Evolutionary conservation across 2,888 invertebrate species (phyloP).

Genomic region (Drosophila yooni): DNA sequence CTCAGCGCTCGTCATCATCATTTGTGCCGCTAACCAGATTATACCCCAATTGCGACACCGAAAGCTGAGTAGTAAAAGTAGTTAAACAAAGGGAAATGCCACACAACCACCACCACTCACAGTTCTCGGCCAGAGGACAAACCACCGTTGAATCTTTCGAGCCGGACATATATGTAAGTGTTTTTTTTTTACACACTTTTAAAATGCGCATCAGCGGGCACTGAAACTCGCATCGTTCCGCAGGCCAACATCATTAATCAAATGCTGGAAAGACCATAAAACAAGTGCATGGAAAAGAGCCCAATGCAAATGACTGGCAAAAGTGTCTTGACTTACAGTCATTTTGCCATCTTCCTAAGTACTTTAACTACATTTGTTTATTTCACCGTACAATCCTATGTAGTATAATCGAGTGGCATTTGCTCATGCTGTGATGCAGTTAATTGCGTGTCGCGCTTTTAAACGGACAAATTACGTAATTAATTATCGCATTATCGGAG

Average conservation of each 20-base stretch:
- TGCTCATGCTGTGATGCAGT: conserved; percentile 31
- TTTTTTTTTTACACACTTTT: conserved; percentile 57
- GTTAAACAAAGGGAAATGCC: conserved; percentile 56
- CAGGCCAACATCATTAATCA: conserved; percentile 71
- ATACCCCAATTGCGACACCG: conserved; percentile 77
- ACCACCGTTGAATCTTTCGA: conserved; percentile 45
- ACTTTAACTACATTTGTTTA: conserved; percentile 13
- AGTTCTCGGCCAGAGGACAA: conserved; percentile 22
- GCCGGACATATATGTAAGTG: conserved; percentile 36
- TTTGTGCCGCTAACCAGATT: conserved; percentile 74
- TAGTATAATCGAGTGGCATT: conserved; percentile 42
- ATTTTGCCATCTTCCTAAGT: conserved; percentile 11
- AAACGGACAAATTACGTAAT: conserved; percentile 77
- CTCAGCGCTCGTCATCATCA: conserved; percentile 55
- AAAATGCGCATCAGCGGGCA: conserved; percentile 53
- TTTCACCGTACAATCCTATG: conserved; percentile 4
- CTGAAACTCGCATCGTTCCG: conserved; percentile 32
- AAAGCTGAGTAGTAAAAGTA: conserved; percentile 45
- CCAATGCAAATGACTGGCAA: conserved; percentile 53
- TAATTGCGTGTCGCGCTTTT: conserved; percentile 42
- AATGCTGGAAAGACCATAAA: conserved; percentile 45
- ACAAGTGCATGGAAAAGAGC: conserved; percentile 53
- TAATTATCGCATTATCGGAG: conserved; percentile 73
- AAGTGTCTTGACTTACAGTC: conserved; percentile 39
- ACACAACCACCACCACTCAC: conserved; percentile 35